These are phyloP conservation scores for Microctenopoma steveboyesi DNA, from an alignment of 2,797 vertebrate species.

Conservation along the genomic window DNA sequence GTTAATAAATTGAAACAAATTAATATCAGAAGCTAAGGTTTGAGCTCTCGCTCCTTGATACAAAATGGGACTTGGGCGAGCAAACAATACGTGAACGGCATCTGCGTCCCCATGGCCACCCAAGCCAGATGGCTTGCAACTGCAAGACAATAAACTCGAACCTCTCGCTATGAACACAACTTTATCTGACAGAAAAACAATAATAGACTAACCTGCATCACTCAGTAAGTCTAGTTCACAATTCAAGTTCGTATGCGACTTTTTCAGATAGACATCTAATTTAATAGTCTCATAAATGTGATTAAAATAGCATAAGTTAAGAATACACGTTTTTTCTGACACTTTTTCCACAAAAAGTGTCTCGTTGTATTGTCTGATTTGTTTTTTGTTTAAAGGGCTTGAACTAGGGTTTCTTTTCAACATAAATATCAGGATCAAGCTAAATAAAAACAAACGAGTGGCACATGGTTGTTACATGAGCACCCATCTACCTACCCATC, in stretches of 20 bases:
- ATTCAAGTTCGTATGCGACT: background rate
- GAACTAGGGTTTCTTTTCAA: background rate
- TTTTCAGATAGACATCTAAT: background rate
- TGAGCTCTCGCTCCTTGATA: conserved; percentile 23
- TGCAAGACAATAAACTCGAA: conserved; percentile 78
- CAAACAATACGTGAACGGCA: conserved; percentile 50
- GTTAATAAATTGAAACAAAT: background rate
- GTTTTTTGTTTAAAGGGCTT: background rate
- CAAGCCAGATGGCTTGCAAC: conserved; percentile 44
- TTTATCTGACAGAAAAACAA: conserved; percentile 48
- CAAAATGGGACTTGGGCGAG: conserved; percentile 59
- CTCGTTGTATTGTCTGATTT: accelerated
- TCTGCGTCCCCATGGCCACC: conserved; percentile 69
- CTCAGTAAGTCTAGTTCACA: no score
- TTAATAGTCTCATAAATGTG: background rate
- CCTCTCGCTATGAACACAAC: conserved; percentile 74
- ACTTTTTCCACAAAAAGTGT: background rate
- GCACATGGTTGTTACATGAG: conserved; percentile 63
- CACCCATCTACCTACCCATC: background rate
- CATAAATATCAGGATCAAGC: conserved; percentile 33
- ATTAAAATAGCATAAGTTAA: background rate
- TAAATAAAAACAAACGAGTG: conserved; percentile 73
- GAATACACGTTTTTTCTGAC: accelerated
- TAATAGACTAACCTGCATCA: background rate
- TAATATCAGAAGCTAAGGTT: conserved; percentile 1